Evolutionary conservation across 2,797 vertebrate species (phyloP), one percentile per base, ranked within the genome.

Genomic region (Gila robusta): DNA sequence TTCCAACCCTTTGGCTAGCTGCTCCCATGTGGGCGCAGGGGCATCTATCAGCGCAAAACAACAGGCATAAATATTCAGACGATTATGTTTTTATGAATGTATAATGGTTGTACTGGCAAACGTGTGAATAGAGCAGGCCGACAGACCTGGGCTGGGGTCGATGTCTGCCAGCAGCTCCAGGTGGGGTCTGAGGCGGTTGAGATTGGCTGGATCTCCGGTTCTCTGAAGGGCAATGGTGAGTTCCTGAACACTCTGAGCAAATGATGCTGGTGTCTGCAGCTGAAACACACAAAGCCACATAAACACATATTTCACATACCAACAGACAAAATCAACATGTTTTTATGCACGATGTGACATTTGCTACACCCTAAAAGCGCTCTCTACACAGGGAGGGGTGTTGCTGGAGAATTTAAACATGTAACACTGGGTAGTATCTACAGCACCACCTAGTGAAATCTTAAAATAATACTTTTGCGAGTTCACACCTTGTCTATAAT

Each of bases 201-300:
- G 96, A 92, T 99, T 99, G 66, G 98, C 98, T 81, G 98, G 98
- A 91, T 99, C 98, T 92, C 98, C 98, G 62, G 98, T 99, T 91
- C 98, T 96, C 94, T 99, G 98, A 85, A 99, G 96, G 86, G 98
- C 98, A 90, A 99, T 99, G 16, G 98, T 99, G 93, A 99, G 93
- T 92, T 99, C 98, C 94, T 99, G 98, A 90, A 99, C 98, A 91
- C 98, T 99, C 94, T 99, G 98, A 91, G 98, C 98, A 95, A 99
- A 99, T 0, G 98, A 99, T 74, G 98, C 98, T 67, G 98, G 98
- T 80, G 98, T 99, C 97, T 99, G 98, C 95, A 99, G 96, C 98
- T 99, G 94, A 91, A 1, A 23, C 35, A 47, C 39, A 74, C 23
- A 80, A 2, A 5, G 14, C 74, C 41, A 83, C 21, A 86, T 87